These are phyloP conservation scores for Cephalotes varians DNA, from an alignment of 2,888 invertebrate genomes.

Conservation along the genomic window DNA sequence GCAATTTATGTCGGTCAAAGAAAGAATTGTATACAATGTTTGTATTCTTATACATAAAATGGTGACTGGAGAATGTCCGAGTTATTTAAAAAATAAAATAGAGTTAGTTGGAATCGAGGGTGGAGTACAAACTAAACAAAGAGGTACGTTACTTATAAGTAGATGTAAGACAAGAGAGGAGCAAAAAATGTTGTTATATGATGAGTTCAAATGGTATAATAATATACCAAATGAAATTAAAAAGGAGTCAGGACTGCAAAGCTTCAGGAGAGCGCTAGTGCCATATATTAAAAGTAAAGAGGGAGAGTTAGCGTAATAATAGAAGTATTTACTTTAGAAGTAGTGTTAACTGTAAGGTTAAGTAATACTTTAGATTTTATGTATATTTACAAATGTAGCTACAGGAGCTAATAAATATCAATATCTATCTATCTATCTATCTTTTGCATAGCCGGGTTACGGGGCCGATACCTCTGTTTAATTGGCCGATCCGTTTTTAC, in stretches of 20 bases:
- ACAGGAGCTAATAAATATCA: neutral
- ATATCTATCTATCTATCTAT: too few species aligned
- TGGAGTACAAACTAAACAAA: neutral
- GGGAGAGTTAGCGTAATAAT: neutral
- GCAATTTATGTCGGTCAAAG: neutral
- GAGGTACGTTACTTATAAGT: neutral
- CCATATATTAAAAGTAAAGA: neutral
- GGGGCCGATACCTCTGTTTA: too few species aligned
- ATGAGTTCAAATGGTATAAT: too few species aligned
- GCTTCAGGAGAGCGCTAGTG: neutral
- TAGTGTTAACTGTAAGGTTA: neutral
- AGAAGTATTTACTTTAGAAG: too few species aligned
- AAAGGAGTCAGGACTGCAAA: too few species aligned
- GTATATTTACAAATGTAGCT: neutral
- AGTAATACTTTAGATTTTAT: neutral
- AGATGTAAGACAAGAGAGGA: slow-evolving; percentile 10
- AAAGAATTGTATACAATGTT: neutral
- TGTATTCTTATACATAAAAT: slow-evolving; percentile 38
- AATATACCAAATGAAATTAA: too few species aligned
- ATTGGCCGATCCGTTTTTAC: too few species aligned
- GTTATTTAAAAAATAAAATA: neutral
- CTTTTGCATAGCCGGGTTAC: too few species aligned
- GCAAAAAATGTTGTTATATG: slow-evolving; percentile 28
- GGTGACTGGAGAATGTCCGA: neutral
- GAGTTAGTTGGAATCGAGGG: neutral